phyloP scores from a whole-genome alignment of 1,140 invertebrate genomes.

The Bacillus rossius region DNA sequence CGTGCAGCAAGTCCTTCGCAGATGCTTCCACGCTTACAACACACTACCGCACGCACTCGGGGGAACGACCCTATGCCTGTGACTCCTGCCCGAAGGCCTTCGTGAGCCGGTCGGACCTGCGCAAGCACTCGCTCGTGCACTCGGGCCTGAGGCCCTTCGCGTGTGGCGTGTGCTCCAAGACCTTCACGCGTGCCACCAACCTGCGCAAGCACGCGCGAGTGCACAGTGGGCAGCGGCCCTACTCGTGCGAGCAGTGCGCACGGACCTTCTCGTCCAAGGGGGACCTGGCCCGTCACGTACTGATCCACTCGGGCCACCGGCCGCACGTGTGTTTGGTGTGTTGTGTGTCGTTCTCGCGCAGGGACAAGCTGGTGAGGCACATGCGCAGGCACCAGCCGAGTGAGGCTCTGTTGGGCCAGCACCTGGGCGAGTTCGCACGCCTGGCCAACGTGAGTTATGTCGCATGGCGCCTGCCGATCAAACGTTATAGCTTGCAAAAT shows the following conservation, averaged over 20 bases:
- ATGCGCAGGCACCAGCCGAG: too few species aligned
- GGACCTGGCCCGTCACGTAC: constrained; percentile 44
- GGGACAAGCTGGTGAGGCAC: constrained; percentile 8
- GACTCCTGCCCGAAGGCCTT: constrained; percentile 62
- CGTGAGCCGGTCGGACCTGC: constrained; percentile 51
- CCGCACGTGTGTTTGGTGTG: constrained; percentile 48
- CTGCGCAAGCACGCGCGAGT: constrained; percentile 20
- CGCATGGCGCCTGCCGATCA: too few species aligned
- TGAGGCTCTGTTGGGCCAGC: too few species aligned
- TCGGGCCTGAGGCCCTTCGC: constrained; percentile 15
- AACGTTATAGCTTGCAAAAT: too few species aligned
- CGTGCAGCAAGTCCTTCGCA: constrained; percentile 62
- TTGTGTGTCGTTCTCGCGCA: constrained; percentile 32
- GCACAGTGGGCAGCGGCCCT: constrained; percentile 24
- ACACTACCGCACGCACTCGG: constrained; percentile 70
- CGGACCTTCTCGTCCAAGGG: constrained; percentile 39
- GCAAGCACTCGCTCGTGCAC: constrained; percentile 44
- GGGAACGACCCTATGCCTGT: constrained; percentile 54
- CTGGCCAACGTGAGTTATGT: too few species aligned
- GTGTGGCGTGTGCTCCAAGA: constrained; percentile 18
- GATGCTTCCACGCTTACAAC: constrained; percentile 79
- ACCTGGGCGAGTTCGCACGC: too few species aligned
- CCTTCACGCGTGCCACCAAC: constrained; percentile 18
- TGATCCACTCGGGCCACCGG: constrained; percentile 46
- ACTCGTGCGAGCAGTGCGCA: constrained; percentile 41